Evolutionary conservation across 2,113 vertebrate genomes (phyloP), one percentile per base, ranked within the genome.

Genomic region (Guaruba guarouba): DNA sequence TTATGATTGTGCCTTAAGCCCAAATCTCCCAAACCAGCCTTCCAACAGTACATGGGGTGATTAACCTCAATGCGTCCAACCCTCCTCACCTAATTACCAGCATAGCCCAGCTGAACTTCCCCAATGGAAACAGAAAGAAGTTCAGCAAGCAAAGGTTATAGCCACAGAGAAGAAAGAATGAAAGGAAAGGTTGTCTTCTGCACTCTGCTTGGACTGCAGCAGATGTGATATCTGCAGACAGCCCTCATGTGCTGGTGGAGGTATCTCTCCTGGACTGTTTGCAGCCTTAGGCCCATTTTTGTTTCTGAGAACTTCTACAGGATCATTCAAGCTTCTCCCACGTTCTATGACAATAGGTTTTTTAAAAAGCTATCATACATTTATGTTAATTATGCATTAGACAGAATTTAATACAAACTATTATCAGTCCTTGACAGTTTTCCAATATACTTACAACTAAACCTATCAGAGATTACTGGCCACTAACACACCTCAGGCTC

Each of bases 1-100:
- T 95, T 95, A 92, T n/a, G 94, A 89, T 33, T 57, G 77, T 61
- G 10, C 66, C 74, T 90, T 84, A 87, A 92, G 62, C 93, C 71
- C 69, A 9, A 44, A 91, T 89, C 77, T 95, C 69, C 66, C 83
- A 23, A 77, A 55, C 27, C 88, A 93, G 77, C 73, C 61, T 78
- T 64, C 55, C 66, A 82, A 27, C 52, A 57, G 29, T 35, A 75
- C 63, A 71, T 78, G 77, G 91, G 66, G 52, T 84, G 84, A 96
- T 85, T 93, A 95, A 92, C 91, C 93, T 92, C 86, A 75, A 51
- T 69, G n/a, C 7, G 6, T 59, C 57, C 13, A 35, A 59, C 22
- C 28, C 49, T 39, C 69, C 43, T 59, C 1, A 0, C 39, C 71
- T 59, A 64, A 75, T 84, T 78, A 88, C 62, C 73, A 61, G 11